These are phyloP conservation scores for Plemyria rubiginata DNA, from an alignment of 2,888 invertebrate species.

Conservation along the genomic window DNA sequence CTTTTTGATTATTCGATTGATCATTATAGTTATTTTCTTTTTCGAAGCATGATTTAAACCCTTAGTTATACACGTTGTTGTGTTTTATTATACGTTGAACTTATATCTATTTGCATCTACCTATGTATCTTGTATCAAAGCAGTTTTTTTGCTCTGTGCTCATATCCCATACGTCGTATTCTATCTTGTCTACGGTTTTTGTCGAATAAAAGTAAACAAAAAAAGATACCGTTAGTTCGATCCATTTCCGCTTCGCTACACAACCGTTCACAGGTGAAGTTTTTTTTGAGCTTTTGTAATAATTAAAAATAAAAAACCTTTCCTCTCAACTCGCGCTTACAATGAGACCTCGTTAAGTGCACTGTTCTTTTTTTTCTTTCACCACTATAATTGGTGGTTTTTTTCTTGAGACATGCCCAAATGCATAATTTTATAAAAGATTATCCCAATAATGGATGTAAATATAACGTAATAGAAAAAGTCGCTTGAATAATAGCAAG, in stretches of 20 bases:
- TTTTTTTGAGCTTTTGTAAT: conserved; percentile 73
- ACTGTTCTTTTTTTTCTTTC: conserved; percentile 56
- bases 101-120: conserved; percentile 38
- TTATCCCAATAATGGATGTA: conserved; percentile 48
- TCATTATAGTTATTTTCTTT: conserved; percentile 42
- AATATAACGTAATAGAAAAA: conserved; percentile 51
- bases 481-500: conserved; percentile 42
- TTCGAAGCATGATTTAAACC: conserved; percentile 34
- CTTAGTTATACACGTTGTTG: conserved; percentile 25
- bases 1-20: conserved; percentile 58
- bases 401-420: conserved; percentile 48
- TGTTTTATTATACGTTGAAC: conserved; percentile 22
- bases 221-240: conserved; percentile 75
- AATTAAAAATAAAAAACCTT: conserved; percentile 66
- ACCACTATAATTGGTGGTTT: conserved; percentile 57
- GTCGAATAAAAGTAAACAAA: conserved; percentile 67
- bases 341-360: conserved; percentile 74
- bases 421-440: conserved; percentile 37
- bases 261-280: conserved; percentile 79
- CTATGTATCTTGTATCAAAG: conserved; percentile 49
- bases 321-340: conserved; percentile 58
- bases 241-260: conserved; percentile 80
- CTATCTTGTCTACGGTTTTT: conserved; percentile 75
- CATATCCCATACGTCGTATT: conserved; percentile 76
- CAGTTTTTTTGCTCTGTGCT: conserved; percentile 61